A percentile compares a stretch with the other conserved stretches of the same genome.
These are phyloP conservation scores for Sebastes taczanowskii DNA, from an alignment of 2,797 vertebrate genomes.

Conservation along the genomic window DNA sequence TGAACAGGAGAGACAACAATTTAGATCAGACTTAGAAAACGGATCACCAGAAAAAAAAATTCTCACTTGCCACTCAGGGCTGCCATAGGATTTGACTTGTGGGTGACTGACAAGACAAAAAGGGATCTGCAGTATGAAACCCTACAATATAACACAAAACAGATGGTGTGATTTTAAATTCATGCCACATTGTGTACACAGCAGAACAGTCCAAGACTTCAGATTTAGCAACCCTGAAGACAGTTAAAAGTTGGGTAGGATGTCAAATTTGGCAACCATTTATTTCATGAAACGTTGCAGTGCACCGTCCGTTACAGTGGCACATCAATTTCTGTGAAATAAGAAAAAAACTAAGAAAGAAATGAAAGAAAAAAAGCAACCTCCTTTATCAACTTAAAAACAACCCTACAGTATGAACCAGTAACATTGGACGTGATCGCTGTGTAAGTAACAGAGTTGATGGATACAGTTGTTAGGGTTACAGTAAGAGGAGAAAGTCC, in stretches of 20 bases:
- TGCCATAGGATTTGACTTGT: neutral
- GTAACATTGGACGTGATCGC: neutral
- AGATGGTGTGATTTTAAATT: neutral
- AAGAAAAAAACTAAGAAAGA: neutral
- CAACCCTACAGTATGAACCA: neutral
- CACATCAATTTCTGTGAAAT: neutral
- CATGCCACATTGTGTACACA: neutral
- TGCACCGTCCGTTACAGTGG: neutral
- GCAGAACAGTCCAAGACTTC: neutral
- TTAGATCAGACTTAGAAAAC: neutral
- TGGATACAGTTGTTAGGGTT: slow-evolving; percentile 43
- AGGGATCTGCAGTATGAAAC: neutral
- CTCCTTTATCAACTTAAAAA: neutral
- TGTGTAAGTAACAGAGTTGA: slow-evolving; percentile 13
- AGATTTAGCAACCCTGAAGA: neutral
- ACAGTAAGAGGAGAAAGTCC: slow-evolving; percentile 64
- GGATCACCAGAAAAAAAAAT: neutral
- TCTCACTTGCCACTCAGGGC: neutral
- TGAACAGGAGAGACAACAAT: neutral
- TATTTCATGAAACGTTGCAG: neutral
- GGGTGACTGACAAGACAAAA: neutral
- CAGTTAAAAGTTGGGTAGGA: neutral
- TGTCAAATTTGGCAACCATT: neutral
- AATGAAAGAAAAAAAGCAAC: neutral
- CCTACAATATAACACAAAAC: neutral